phyloP scores from a whole-genome alignment of 2,888 invertebrate species.

The Oxystoma pomonae region DNA sequence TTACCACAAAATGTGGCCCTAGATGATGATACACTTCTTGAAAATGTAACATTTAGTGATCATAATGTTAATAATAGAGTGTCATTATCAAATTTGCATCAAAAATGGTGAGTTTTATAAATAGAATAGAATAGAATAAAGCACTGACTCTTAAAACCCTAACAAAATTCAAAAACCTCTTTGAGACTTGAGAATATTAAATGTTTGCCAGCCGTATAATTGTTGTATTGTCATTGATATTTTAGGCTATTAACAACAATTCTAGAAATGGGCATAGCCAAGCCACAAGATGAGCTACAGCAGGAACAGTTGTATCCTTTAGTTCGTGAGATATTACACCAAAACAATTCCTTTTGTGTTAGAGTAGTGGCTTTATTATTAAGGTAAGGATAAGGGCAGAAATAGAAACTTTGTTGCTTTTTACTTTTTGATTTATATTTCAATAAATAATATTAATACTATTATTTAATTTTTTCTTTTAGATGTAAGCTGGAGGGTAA shows the following conservation, averaged over 20 bases:
- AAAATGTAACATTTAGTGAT: conserved; percentile 69
- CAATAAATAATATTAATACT: no score
- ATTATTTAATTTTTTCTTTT: no score
- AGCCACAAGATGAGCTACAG: conserved; percentile 74
- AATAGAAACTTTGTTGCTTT: no score
- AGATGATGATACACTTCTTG: conserved; percentile 83
- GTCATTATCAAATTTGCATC: conserved; percentile 64
- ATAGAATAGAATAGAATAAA: no score
- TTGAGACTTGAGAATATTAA: no score
- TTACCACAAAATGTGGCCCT: conserved; percentile 66
- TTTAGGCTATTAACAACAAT: conserved; percentile 73
- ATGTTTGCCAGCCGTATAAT: no score
- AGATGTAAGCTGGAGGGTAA: conserved; percentile 73
- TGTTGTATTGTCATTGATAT: no score
- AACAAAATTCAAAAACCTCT: no score
- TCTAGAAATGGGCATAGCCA: conserved; percentile 66
- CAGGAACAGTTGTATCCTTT: conserved; percentile 82
- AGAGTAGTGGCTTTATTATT: conserved; percentile 67
- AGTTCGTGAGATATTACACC: conserved; percentile 62
- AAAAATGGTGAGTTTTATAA: no score
- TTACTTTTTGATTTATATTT: no score
- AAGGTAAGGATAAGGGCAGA: no score
- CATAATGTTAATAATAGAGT: conserved; percentile 43
- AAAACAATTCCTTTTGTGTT: conserved; percentile 68
- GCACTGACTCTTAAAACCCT: no score